Base-by-base conservation (phyloP, 2,888 invertebrate species). In the Cryptosula pallasiana region DNA sequence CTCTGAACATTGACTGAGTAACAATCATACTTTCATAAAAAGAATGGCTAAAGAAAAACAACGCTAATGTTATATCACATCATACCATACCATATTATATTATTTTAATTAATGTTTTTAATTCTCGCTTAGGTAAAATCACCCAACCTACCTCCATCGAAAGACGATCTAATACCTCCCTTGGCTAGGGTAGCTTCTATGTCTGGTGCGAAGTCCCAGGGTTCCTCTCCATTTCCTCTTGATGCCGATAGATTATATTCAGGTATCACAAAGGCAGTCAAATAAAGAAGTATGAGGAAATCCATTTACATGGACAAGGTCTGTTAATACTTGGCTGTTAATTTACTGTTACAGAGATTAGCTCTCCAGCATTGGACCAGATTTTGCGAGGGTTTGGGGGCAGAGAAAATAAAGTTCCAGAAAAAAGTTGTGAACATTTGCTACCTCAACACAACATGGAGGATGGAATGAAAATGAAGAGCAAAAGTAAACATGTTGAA, bases 81-180 rank as follows among this genome's bases (percentile, higher is more conserved):
- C n/a, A n/a, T n/a, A n/a, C n/a, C n/a, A n/a, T n/a, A n/a, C n/a
- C n/a, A n/a, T n/a, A n/a, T n/a, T n/a, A n/a, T n/a, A n/a, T n/a
- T n/a, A n/a, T n/a, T n/a, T n/a, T n/a, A n/a, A n/a, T n/a, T n/a
- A n/a, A n/a, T n/a, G n/a, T n/a, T n/a, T n/a, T n/a, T n/a, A n/a
- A n/a, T n/a, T n/a, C n/a, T n/a, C n/a, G n/a, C n/a, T n/a, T n/a
- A 57, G 63, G 63, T 63, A 13, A 63, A 63, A 27, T 63, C 63
- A 32, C 63, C 63, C 9, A 27, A 63, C n/a, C 29, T 63, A 32
- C 63, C 63, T 13, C 63, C 63, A 9, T 27, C 63, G 3, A 63
- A 63, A 32, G 63, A 63, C 32, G 63, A 63, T n/a, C 27, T 63
- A 16, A 32, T 25, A 2, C 25, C 63, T 13, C 63, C 63, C 2